Percentiles rank a stretch among this genome's conserved stretches.
phyloP scores from a whole-genome alignment of 2,888 invertebrate genomes.

The Sclerodermus sp. region DNA sequence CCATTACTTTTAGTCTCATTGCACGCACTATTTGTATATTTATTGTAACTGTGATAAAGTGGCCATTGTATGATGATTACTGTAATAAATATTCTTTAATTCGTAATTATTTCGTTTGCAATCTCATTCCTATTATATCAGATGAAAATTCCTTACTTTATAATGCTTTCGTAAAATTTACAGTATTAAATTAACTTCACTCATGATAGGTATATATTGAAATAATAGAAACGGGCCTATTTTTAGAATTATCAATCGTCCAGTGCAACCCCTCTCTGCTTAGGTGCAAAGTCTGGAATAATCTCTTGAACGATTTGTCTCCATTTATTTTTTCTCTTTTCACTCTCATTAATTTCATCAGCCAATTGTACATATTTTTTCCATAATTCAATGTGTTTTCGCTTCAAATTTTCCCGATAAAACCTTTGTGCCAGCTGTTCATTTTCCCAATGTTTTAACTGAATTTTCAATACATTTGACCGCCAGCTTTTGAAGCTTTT shows the following conservation, averaged over 20 bases:
- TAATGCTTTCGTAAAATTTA: too few relatives aligned
- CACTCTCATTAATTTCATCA: constrained; percentile 42
- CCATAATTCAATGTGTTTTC: constrained; percentile 39
- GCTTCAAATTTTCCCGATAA: constrained; percentile 30
- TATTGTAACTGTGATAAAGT: constrained; percentile 50
- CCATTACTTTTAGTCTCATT: constrained; percentile 21
- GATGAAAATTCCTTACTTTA: too few relatives aligned
- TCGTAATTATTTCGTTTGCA: constrained; percentile 3
- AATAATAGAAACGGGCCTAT: too few relatives aligned
- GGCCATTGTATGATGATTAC: constrained; percentile 31
- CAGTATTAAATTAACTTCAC: too few relatives aligned
- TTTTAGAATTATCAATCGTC: constrained; percentile 26
- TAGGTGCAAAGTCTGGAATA: constrained; percentile 49
- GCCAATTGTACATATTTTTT: constrained; percentile 37
- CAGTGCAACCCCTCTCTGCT: constrained; percentile 33
- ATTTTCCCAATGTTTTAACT: constrained; percentile 39
- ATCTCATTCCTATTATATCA: constrained; percentile 6
- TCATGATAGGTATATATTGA: too few relatives aligned
- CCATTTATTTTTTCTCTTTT: constrained; percentile 42
- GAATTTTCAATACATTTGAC: constrained; percentile 56
- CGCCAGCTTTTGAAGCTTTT: constrained; percentile 61
- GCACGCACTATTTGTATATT: constrained; percentile 36
- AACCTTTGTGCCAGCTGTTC: constrained; percentile 28
- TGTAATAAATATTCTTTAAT: constrained; percentile 26
- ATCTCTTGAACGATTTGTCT: constrained; percentile 46